These are phyloP conservation scores for Mythimna pallens DNA, from an alignment of 2,888 invertebrate species.

Conservation along the genomic window DNA sequence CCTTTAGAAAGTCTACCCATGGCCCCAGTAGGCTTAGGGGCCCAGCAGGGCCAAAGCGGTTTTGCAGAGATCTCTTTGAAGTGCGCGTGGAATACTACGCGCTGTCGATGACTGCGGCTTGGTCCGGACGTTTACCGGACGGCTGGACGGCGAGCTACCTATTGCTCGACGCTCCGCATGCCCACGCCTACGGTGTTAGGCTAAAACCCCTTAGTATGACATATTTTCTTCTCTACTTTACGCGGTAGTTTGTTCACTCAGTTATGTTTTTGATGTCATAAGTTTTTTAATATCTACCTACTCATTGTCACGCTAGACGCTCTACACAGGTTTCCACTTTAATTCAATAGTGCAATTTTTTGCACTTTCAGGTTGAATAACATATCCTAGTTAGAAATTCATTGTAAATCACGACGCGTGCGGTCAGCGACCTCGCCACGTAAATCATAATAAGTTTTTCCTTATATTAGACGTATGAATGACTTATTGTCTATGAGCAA, in stretches of 20 bases:
- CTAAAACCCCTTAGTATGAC: no score
- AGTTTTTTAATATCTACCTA: slow-evolving; percentile 1
- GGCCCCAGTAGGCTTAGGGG: no score
- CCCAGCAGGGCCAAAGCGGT: no score
- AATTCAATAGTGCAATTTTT: slow-evolving; percentile 13
- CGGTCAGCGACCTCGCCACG: slow-evolving; percentile 20
- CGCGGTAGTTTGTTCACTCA: not conserved
- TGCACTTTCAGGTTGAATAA: not conserved
- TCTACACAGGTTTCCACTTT: slow-evolving; percentile 17
- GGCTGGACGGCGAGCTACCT: no score
- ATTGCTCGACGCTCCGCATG: no score
- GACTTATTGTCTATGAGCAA: not conserved
- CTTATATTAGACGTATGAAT: not conserved
- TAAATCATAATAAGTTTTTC: slow-evolving; percentile 13
- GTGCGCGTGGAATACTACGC: no score
- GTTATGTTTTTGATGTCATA: not conserved
- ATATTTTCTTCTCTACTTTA: not conserved
- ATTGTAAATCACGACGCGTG: not conserved
- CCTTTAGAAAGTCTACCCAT: no score
- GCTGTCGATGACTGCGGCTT: no score
- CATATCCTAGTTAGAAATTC: not conserved
- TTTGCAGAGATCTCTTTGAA: no score
- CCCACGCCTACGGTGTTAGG: no score
- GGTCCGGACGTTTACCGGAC: no score
- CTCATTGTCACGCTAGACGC: not conserved